Evolutionary conservation across 2,113 vertebrate species (phyloP).

Genomic region (Psephotus haematonotus): DNA sequence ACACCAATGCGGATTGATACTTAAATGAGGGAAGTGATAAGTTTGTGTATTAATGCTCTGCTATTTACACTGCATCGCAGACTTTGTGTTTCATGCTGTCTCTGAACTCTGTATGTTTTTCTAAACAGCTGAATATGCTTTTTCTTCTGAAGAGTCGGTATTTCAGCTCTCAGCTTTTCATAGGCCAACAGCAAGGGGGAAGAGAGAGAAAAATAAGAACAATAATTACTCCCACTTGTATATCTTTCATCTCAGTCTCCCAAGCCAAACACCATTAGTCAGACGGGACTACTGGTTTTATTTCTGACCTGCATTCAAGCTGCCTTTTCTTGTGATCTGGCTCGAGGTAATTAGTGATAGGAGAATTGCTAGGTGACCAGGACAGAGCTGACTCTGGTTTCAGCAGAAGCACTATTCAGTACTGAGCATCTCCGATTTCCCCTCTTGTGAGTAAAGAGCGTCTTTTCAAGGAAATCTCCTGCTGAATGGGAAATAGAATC

Average conservation of each 20-base stretch:
- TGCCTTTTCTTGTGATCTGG: neutral
- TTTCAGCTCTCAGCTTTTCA: conserved; percentile 20
- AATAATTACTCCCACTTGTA: neutral
- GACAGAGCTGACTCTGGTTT: neutral
- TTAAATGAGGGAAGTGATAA: neutral
- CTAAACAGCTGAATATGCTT: neutral
- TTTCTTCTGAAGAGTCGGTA: neutral
- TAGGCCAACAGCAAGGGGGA: neutral
- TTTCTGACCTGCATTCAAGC: neutral
- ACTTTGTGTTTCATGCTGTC: neutral
- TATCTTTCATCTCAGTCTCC: neutral
- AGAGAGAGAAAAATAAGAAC: conserved; percentile 2
- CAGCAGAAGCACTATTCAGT: neutral
- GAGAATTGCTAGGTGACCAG: neutral
- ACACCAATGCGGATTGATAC: neutral
- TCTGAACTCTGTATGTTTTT: neutral
- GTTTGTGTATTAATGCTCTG: neutral
- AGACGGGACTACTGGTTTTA: neutral
- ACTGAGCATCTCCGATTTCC: neutral
- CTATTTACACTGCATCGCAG: neutral
- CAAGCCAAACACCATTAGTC: conserved; percentile 12
- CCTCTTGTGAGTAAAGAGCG: neutral
- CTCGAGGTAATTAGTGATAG: neutral
- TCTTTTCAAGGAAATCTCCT: neutral
- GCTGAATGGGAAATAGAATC: neutral